Conservation (phyloP, 2,797 vertebrate species). For the Crocodylus rhombifer region DNA sequence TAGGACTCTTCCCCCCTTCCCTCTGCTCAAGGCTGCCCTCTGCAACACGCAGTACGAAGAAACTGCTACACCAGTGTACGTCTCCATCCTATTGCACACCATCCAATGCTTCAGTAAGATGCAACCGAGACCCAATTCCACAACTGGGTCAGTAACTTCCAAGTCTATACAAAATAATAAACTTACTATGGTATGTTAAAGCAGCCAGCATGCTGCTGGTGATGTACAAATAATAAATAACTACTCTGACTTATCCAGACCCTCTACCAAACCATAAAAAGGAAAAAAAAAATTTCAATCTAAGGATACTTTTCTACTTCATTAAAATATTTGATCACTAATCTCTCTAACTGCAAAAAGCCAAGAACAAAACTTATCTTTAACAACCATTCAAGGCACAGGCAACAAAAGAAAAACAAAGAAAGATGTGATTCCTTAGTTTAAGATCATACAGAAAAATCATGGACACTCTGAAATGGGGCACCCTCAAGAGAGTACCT, state of each 20-base stretch:
- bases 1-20: background rate
- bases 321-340: background rate
- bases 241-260: background rate
- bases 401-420: background rate
- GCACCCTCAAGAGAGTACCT: background rate
- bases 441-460: background rate
- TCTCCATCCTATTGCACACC: conserved; percentile 21
- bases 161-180: background rate
- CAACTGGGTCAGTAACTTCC: background rate
- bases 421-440: rapidly evolving
- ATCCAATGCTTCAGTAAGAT: background rate
- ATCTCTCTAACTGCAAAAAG: background rate
- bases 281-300: background rate
- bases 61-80: background rate
- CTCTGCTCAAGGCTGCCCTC: background rate
- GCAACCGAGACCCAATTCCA: background rate
- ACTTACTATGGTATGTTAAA: conserved; percentile 13
- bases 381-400: background rate
- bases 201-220: background rate
- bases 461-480: rapidly evolving
- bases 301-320: background rate
- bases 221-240: background rate
- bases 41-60: background rate
- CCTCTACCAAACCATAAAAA: background rate
- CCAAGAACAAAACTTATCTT: background rate